phyloP scores from a whole-genome alignment of 2,797 vertebrate species.

The Enteromius unitaeniatus region DNA sequence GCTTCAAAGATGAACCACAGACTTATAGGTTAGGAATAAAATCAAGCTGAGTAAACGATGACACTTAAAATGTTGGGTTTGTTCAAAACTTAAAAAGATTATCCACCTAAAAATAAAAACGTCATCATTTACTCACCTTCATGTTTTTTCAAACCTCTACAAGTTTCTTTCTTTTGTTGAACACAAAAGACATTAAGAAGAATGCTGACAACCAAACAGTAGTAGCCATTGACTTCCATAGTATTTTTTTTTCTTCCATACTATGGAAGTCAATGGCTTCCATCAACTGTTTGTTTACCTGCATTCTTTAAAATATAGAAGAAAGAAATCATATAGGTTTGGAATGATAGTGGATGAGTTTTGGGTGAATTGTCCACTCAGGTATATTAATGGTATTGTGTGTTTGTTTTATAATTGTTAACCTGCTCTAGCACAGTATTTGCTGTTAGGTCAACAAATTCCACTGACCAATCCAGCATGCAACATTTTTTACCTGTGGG shows the following conservation, averaged over 20 bases:
- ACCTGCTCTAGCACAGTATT: neutral
- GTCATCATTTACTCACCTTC: neutral
- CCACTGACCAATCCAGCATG: conserved; percentile 3
- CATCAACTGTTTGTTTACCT: neutral
- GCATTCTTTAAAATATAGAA: neutral
- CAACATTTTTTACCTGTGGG: conserved; percentile 33
- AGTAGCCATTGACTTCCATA: neutral
- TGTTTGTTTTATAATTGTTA: neutral
- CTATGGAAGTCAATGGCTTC: neutral
- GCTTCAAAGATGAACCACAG: too few relatives aligned
- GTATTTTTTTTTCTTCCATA: neutral
- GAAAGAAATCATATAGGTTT: neutral
- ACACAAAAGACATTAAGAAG: neutral
- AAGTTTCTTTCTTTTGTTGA: neutral
- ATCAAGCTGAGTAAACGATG: too few relatives aligned
- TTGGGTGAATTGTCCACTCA: too few relatives aligned
- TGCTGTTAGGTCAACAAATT: conserved; percentile 24
- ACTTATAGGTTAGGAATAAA: too few relatives aligned
- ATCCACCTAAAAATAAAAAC: neutral
- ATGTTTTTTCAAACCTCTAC: neutral
- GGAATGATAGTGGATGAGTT: neutral
- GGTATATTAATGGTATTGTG: too few relatives aligned
- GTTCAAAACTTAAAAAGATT: neutral
- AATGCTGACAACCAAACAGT: neutral
- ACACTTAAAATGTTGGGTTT: too few relatives aligned